phyloP scores from a whole-genome alignment of 1,140 invertebrate species.

The Schmidtea mediterranea region DNA sequence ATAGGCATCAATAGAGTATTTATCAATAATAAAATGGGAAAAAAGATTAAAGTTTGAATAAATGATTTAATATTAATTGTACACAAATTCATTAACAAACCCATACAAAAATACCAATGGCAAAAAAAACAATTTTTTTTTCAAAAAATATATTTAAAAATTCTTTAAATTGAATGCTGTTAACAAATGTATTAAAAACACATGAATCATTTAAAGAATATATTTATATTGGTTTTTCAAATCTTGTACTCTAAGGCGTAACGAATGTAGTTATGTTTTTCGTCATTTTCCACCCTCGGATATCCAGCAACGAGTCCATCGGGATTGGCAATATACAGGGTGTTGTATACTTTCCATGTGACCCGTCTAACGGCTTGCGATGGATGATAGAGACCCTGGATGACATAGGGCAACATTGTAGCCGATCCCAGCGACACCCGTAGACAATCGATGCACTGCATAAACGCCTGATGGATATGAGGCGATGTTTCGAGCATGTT shows the following conservation, averaged over 20 bases:
- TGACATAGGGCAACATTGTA: constrained; percentile 73
- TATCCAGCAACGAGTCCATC: constrained; percentile 91
- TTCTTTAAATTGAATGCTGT: no score
- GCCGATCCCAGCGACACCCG: constrained; percentile 76
- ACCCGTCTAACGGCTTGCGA: constrained; percentile 92
- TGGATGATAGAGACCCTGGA: constrained; percentile 91
- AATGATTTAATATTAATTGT: no score
- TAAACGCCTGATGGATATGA: constrained; percentile 94
- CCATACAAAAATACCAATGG: no score
- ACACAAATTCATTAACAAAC: no score
- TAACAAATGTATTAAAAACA: no score
- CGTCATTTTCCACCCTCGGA: constrained; percentile 70
- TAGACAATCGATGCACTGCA: constrained; percentile 89
- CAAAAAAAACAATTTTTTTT: no score
- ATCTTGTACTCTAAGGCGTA: constrained; percentile 76
- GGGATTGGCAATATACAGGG: constrained; percentile 88
- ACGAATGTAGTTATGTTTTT: constrained; percentile 71
- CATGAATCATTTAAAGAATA: no score
- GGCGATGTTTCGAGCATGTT: constrained; percentile 98
- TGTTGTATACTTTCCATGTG: constrained; percentile 95
- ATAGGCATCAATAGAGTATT: no score
- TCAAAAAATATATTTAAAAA: no score
- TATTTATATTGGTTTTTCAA: no score
- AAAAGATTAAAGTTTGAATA: no score
- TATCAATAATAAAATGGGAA: no score